Evolutionary conservation across 2,797 vertebrate genomes (phyloP).

Genomic region (Adelosebastes latens): DNA sequence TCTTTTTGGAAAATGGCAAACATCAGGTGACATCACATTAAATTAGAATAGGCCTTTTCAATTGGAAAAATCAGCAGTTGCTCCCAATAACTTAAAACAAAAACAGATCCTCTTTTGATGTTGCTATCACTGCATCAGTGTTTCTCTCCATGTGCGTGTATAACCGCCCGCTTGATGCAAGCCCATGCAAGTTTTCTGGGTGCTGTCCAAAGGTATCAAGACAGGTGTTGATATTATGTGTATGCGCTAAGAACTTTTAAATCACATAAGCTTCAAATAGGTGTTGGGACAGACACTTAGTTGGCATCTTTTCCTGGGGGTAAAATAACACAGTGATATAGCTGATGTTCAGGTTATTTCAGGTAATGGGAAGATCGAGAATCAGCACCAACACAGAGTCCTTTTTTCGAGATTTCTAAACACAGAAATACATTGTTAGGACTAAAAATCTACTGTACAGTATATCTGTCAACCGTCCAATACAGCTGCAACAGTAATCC

Average conservation of each 20-base stretch:
- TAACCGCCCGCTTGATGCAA: neutral
- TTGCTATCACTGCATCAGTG: neutral
- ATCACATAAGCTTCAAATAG: conserved; percentile 5
- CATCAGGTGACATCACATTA: neutral
- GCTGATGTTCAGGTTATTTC: neutral
- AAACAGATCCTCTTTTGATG: neutral
- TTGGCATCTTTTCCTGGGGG: neutral
- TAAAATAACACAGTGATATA: neutral
- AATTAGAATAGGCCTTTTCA: neutral
- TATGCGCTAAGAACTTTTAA: conserved; percentile 2
- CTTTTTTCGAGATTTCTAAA: neutral
- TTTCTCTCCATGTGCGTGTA: neutral
- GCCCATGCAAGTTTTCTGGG: conserved; percentile 7
- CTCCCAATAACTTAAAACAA: neutral
- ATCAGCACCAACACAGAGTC: neutral
- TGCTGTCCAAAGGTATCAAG: conserved; percentile 12
- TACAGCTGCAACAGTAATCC: neutral
- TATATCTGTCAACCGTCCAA: neutral
- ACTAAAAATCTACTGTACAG: neutral
- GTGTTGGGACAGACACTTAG: neutral
- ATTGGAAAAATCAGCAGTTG: neutral
- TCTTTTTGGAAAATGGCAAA: neutral
- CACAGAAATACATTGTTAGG: neutral
- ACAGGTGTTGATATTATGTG: conserved; percentile 35
- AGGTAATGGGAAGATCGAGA: neutral